Base-by-base conservation (phyloP, 92 coral and sea anemone species). In the Bergia puertoricense region DNA sequence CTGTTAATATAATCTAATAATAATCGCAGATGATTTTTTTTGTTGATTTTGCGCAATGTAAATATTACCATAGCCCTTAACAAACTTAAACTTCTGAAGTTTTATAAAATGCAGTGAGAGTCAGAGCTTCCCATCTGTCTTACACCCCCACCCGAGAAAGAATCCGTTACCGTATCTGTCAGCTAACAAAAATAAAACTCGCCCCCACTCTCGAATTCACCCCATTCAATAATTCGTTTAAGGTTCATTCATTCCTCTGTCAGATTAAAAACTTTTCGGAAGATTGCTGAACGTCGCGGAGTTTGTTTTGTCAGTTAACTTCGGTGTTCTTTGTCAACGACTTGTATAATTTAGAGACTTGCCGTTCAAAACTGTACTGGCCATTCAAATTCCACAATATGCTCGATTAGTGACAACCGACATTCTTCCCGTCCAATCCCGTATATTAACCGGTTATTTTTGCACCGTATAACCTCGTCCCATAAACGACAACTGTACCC, bases 351-450 rank as follows among this genome's bases (percentile, higher is more conserved):
- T 8, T 16, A 38, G 11, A 74, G 20, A 38, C 78, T 46, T 22
- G 15, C 22, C 82, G 54, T 80, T 57, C 48, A 54, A 22, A 38
- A 57, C 85, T 80, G 72, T 56, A 80, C 85, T 23, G 87, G 85
- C 99, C 98, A 95, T 69, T 95, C 96, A 88, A 97, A 97, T 80
- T 95, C 98, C 68, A 92, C 95, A 62, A 92, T 85, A 72, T 97
- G 93, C 74, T 97, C 98, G 3, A 89, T 85, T 51, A 94, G 81
- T 39, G 90, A 74, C 76, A 97, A 90, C 15, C 94, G 92, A 82
- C 99, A 97, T 77, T 95, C 94, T 76, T 92, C 96, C 15, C 84
- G 85, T n/a, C 97, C 96, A 59, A 93, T 90, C 22, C 96, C 96
- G 88, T 92, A 93, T 65, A 93, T 86, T 91, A 83, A 40, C 85